Evolutionary conservation across 2,797 vertebrate species (phyloP), one percentile per base, ranked within the genome.

Genomic region (Argyrosomus regius): DNA sequence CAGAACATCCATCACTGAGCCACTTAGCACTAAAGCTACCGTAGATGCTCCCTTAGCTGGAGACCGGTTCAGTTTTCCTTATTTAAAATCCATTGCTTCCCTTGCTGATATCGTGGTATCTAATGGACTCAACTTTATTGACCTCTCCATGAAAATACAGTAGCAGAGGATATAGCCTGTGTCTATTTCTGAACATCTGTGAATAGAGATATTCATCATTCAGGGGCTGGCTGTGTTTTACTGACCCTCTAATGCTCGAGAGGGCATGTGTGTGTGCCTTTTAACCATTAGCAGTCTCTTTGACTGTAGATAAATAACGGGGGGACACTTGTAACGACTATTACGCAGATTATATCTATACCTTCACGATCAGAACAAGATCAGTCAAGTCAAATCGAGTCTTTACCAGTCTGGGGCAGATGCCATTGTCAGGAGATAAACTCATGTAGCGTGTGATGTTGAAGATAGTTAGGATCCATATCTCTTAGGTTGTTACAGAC

Each of bases 41-140:
- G 65, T 56, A 22, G 28, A 83, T 73, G 76, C 60, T 39, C 35
- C 68, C 81, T 70, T 49, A 87, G 80, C 61, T 79, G 46, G 35
- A 85, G 75, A 85, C 53, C 63, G 62, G 60, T 78, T 45, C 70
- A 78, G 63, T 61, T 66, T 72, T 48, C 35, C 43, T 65, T 84
- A 80, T 89, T 89, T 83, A 74, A 88, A 70, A 88, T 82, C 77
- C 72, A 85, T 82, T 45, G 56, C 78, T 81, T n/a, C 41, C 14
- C 53, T 46, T n/a, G 53, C 67, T 82, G 78, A 82, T 83, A 65
- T 75, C 41, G 41, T 83, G 70, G 20, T 50, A 71, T 80, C 72
- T 89, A 90, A 90, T 94, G 87, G 79, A 91, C 79, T 83, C 35
- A 59, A 54, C 74, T 82, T 84, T 87, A 90, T 85, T 88, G 90